A percentile compares a stretch with the other conserved stretches of the same genome.
phyloP scores from a whole-genome alignment of 2,113 vertebrate genomes.

The Ramphastos sulfuratus region DNA sequence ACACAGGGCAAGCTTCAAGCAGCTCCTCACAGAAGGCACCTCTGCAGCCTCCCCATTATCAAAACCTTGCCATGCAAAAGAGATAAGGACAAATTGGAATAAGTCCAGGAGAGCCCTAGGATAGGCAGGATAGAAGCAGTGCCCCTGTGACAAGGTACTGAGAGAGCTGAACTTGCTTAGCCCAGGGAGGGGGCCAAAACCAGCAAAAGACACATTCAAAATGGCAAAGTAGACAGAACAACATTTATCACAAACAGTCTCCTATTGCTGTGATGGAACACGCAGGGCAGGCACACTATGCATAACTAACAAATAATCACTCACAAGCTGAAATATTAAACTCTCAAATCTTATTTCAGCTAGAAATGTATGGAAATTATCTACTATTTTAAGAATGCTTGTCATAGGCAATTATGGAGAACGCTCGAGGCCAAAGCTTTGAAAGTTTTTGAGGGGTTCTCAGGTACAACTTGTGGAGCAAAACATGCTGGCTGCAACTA shows the following conservation, averaged over 20 bases:
- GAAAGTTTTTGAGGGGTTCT: neutral
- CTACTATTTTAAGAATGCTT: neutral
- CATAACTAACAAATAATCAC: neutral
- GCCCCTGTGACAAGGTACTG: accelerated
- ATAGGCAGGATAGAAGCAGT: neutral
- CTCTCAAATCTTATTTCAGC: neutral
- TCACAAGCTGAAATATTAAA: neutral
- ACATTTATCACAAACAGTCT: neutral
- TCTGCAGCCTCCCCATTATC: no score
- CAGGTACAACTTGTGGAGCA: neutral
- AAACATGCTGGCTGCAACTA: neutral
- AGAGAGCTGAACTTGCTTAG: neutral
- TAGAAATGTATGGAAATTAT: neutral
- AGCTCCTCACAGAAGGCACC: neutral
- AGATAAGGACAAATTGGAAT: neutral
- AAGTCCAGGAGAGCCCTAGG: neutral
- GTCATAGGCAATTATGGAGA: neutral
- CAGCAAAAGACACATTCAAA: neutral
- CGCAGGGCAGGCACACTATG: neutral
- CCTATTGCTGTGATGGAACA: neutral
- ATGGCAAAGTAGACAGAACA: neutral
- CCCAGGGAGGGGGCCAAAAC: neutral
- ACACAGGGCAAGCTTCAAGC: neutral
- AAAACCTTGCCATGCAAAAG: neutral
- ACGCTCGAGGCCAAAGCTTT: neutral